Conservation (phyloP, 2,113 vertebrate genomes). For the Albula glossodonta region DNA sequence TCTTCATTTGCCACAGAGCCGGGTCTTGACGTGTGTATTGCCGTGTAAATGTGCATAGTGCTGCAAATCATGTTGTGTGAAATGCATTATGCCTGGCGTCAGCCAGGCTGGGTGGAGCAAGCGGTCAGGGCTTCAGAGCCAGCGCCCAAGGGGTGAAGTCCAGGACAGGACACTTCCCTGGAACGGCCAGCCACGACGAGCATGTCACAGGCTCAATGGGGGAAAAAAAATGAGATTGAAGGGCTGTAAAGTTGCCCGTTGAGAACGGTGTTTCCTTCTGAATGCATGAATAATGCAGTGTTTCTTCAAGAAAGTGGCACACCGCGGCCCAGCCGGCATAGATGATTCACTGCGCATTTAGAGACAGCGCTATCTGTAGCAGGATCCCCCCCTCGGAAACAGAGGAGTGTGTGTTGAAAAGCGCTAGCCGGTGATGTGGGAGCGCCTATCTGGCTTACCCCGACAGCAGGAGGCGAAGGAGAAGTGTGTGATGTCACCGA, state of each 20-base stretch:
- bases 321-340: neutral
- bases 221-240: neutral
- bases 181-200: neutral
- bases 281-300: neutral
- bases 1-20: neutral
- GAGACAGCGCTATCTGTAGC: neutral
- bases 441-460: neutral
- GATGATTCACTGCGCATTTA: neutral
- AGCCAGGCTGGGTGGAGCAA: neutral
- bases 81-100: neutral
- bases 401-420: neutral
- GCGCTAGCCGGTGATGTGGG: neutral
- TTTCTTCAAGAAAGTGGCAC: neutral
- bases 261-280: neutral
- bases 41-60: neutral
- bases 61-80: neutral
- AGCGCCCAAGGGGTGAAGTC: neutral
- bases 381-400: neutral
- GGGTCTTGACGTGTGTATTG: neutral
- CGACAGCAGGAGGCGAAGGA: neutral
- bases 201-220: neutral
- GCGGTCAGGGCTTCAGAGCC: neutral
- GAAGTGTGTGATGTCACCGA: conserved; percentile 18
- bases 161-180: neutral
- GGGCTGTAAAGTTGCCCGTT: neutral